Conservation (phyloP, 2,797 vertebrate genomes). For the Octomys mimax region DNA sequence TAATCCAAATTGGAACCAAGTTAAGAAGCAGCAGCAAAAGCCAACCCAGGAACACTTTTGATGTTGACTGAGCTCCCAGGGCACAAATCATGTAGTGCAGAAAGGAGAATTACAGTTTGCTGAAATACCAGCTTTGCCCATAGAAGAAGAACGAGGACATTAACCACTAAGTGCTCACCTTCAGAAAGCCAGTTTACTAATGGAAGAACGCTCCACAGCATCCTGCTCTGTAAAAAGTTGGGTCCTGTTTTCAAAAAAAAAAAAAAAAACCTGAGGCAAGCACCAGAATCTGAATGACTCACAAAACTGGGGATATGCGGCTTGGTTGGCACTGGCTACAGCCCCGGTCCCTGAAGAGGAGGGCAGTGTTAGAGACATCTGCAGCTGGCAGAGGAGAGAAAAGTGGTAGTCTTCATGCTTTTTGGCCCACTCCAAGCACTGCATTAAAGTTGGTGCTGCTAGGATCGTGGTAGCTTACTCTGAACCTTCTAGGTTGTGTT, state of each 20-base stretch:
- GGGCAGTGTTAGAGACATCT: not conserved
- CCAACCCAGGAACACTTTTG: not conserved
- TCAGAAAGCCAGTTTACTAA: not conserved
- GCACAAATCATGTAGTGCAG: not conserved
- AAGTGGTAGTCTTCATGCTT: fast-evolving
- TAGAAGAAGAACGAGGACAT: not conserved
- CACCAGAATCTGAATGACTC: not conserved
- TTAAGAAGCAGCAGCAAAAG: conserved; percentile 20
- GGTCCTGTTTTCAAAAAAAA: not conserved
- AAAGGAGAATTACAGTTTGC: not conserved
- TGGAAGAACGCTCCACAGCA: not conserved
- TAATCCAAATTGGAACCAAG: conserved; percentile 60
- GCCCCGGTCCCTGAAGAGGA: not conserved
- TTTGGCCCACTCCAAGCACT: not conserved
- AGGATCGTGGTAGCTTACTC: not conserved
- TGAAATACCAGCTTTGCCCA: not conserved
- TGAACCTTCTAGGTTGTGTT: not conserved
- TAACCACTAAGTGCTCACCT: not conserved
- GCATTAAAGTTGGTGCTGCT: too few species aligned
- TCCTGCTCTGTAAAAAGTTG: not conserved
- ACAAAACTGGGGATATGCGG: not conserved
- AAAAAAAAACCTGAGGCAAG: not conserved
- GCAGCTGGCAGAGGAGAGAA: not conserved
- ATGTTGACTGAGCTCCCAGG: not conserved
- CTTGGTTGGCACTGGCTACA: not conserved